These are phyloP conservation scores for Myanophis thanlyinensis DNA, from an alignment of 2,113 vertebrate genomes.

Conservation along the genomic window DNA sequence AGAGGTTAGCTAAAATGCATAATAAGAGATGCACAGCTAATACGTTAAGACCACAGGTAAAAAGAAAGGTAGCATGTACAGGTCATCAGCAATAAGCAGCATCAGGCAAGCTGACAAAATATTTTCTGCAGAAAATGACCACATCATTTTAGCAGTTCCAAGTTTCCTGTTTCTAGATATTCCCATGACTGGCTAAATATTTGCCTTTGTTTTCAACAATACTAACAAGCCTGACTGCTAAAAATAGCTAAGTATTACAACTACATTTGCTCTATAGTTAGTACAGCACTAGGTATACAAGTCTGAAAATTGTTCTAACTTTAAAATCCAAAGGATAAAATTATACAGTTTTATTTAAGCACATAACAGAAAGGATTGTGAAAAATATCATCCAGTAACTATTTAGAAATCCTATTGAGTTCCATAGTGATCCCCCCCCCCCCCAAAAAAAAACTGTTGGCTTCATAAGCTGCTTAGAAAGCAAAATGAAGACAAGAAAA, in stretches of 20 bases:
- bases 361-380: not conserved
- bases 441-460: not conserved
- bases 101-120: not conserved
- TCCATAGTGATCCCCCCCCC: no score
- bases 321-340: conserved; percentile 59
- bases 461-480: not conserved
- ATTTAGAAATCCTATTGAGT: not conserved
- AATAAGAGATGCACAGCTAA: not conserved
- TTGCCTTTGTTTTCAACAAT: conserved; percentile 52
- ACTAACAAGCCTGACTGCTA: conserved; percentile 51
- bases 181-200: not conserved
- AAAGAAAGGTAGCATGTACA: not conserved
- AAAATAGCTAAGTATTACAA: conserved; percentile 59
- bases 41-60: not conserved
- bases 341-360: conserved; percentile 35
- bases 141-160: conserved; percentile 12
- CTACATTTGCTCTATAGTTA: conserved; percentile 50
- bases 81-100: not conserved
- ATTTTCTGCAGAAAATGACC: not conserved
- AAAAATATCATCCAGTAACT: not conserved
- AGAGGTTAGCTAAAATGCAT: not conserved
- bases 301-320: conserved; percentile 48
- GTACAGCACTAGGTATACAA: conserved; percentile 49
- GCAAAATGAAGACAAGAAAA: not conserved
- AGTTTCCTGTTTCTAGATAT: conserved; percentile 18